Conservation (phyloP, 2,113 vertebrate species). For the Neomonachus schauinslandi region DNA sequence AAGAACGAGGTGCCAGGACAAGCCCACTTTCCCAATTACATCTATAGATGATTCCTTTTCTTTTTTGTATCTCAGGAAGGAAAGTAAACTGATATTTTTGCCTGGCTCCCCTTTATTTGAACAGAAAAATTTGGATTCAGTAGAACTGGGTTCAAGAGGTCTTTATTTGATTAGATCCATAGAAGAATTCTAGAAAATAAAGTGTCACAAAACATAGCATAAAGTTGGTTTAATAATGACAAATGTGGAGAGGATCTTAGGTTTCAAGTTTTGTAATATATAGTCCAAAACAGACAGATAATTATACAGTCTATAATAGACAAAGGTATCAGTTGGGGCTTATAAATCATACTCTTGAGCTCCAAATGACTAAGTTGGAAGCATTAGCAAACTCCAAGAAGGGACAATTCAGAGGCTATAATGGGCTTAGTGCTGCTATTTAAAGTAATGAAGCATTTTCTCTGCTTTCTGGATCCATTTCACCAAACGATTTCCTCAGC, state of each 20-base stretch:
- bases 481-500: constrained; percentile 63
- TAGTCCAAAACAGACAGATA: not conserved
- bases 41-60: not conserved
- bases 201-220: not conserved
- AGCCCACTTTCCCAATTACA: not conserved
- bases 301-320: not conserved
- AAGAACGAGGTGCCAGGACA: not conserved
- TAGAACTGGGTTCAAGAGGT: constrained; percentile 72
- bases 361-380: constrained; percentile 51
- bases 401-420: constrained; percentile 38
- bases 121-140: constrained; percentile 67
- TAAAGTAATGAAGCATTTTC: constrained; percentile 74
- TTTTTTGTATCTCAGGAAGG: not conserved
- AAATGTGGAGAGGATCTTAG: not conserved
- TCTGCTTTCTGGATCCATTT: constrained; percentile 66
- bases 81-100: not conserved
- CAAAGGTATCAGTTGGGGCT: not conserved
- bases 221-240: not conserved
- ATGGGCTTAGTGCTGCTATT: constrained; percentile 61
- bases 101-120: constrained; percentile 27
- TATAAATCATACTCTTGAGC: not conserved
- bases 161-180: constrained; percentile 56
- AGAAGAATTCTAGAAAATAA: constrained; percentile 23
- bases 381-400: constrained; percentile 42
- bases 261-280: not conserved